Base-by-base conservation (phyloP, 2,797 vertebrate genomes). In the Luscinia megarhynchos region DNA sequence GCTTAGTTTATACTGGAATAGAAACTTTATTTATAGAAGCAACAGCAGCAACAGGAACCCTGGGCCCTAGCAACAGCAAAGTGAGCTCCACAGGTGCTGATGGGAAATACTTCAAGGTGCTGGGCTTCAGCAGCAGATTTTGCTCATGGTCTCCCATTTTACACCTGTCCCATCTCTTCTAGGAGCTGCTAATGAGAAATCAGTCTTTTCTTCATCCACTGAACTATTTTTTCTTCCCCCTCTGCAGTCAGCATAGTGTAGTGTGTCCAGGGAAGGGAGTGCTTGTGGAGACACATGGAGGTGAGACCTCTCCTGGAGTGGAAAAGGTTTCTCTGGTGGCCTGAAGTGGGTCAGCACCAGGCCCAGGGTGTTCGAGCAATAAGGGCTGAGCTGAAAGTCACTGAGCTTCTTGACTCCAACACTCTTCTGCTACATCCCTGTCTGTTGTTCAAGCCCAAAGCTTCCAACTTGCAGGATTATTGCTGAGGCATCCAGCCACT, bases 1-100 rank as follows among this genome's bases (percentile, higher is more conserved):
- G n/a, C 64, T 95, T 82, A 54, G 26, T 85, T 93, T 92, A 86
- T 93, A 73, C 76, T 94, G 84, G 59, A 93, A 86, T 81, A 59
- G 70, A 91, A 87, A 81, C 62, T 87, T 93, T 67, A 92, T 95
- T 97, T 95, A 90, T 90, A 86, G 85, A 87, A 83, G 51, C 34
- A 68, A 27, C 51, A 89, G 72, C 62, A 79, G 70, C 77, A 75
- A 55, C 23, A 72, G 57, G 66, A 73, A 84, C 53, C 50, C 69
- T 46, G 70, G 38, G 85, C 77, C 92, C 45, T 94, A 92, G 94
- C 87, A 96, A 92, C 91, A 90, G 63, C 64, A 23, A 75, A 97
- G 57, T 55, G 82, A 84, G 81, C 66, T 78, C 58, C 40, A 11
- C 43, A 12, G 78, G 41, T 88, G 69, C 48, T 90, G 29, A 16